phyloP scores from a whole-genome alignment of 2,797 vertebrate species.

The Anguilla megastoma region DNA sequence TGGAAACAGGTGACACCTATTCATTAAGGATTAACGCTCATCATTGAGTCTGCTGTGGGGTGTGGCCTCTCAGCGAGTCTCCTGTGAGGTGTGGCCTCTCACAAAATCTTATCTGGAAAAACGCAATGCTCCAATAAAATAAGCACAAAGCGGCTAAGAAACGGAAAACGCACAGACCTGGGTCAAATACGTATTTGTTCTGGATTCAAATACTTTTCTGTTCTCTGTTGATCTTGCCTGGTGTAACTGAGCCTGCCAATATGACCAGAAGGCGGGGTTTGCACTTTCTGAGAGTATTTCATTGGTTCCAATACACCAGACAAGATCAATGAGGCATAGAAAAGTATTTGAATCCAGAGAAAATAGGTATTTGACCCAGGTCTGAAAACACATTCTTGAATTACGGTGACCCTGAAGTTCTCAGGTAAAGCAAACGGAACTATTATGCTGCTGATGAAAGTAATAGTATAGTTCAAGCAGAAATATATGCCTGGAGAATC shows the following conservation, averaged over 20 bases:
- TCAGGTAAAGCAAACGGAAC: background rate
- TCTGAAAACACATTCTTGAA: no score
- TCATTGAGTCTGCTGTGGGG: conserved; percentile 34
- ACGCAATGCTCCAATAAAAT: background rate
- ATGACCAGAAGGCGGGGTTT: no score
- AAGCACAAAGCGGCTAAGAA: background rate
- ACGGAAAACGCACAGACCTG: background rate
- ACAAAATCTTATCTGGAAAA: background rate
- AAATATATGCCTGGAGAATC: background rate
- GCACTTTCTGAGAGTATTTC: no score
- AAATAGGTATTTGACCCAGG: no score
- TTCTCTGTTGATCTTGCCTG: no score
- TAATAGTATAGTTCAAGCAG: background rate
- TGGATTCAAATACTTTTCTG: no score
- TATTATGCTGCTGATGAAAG: background rate
- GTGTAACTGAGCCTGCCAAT: no score
- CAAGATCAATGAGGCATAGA: no score
- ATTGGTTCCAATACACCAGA: no score
- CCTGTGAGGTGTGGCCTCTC: conserved; percentile 20
- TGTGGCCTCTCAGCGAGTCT: conserved; percentile 25
- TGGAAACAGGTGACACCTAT: conserved; percentile 56
- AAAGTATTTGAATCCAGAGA: no score
- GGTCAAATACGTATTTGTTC: no score
- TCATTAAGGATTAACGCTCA: conserved; percentile 53
- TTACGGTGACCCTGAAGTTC: background rate